Conservation (phyloP, 2,113 vertebrate genomes). For the Amphiprion percula region DNA sequence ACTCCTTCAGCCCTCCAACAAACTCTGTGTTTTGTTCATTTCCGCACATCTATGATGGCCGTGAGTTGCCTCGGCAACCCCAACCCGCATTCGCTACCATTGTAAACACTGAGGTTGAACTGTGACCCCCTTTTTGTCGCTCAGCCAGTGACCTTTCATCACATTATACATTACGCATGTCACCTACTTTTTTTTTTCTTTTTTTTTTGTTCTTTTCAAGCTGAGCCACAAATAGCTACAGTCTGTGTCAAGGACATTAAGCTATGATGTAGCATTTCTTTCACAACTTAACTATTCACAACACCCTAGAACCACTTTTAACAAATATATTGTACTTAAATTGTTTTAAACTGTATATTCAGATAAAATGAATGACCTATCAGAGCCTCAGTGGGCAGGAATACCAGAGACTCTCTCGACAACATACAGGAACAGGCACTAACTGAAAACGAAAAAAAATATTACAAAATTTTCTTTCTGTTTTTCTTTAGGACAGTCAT, state of each 20-base stretch:
- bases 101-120: constrained; percentile 78
- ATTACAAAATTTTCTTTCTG: constrained; percentile 54
- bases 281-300: constrained; percentile 78
- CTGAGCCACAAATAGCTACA: constrained; percentile 46
- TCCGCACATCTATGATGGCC: constrained; percentile 6
- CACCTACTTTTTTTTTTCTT: constrained; percentile 33
- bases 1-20: constrained; percentile 35
- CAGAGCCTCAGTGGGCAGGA: constrained; percentile 35
- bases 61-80: constrained; percentile 37
- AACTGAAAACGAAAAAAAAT: constrained; percentile 63
- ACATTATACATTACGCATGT: constrained; percentile 39
- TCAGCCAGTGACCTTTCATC: constrained; percentile 45
- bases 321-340: constrained; percentile 81
- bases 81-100: constrained; percentile 42
- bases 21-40: constrained; percentile 43
- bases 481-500: constrained; percentile 62
- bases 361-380: constrained; percentile 74
- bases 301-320: constrained; percentile 76
- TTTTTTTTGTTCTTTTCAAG: constrained; percentile 40
- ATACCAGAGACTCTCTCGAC: constrained; percentile 55
- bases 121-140: constrained; percentile 27
- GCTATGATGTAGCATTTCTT: constrained; percentile 63
- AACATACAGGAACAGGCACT: constrained; percentile 77
- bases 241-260: constrained; percentile 41
- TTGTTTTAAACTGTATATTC: constrained; percentile 75